These are phyloP conservation scores for Oscheius sp. DNA, from an alignment of 2,888 invertebrate genomes.

Conservation along the genomic window DNA sequence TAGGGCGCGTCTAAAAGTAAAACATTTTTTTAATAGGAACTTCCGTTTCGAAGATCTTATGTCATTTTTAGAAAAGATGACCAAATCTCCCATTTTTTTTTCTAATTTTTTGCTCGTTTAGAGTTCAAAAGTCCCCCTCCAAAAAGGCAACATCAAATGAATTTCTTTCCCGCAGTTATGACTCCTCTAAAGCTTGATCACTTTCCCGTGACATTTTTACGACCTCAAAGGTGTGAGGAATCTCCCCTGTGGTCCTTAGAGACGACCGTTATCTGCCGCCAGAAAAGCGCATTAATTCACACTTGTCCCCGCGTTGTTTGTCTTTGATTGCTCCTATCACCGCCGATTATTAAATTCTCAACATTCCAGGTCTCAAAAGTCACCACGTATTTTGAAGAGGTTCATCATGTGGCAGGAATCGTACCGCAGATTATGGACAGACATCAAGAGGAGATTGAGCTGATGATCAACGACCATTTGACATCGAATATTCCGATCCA, in stretches of 20 bases:
- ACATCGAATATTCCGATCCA: conserved; percentile 19
- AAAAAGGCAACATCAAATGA: too few species aligned
- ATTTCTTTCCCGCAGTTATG: background rate
- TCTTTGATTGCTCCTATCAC: background rate
- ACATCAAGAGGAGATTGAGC: conserved; percentile 21
- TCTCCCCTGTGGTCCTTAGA: too few species aligned
- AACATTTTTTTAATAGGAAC: too few species aligned
- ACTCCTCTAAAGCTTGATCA: background rate
- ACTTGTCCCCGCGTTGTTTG: conserved; percentile 23
- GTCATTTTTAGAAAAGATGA: too few species aligned
- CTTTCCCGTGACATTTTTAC: conserved; percentile 6
- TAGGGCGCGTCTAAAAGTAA: too few species aligned
- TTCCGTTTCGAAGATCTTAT: too few species aligned
- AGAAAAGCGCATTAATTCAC: conserved; percentile 15
- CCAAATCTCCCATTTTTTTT: too few species aligned
- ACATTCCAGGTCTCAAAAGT: conserved; percentile 32
- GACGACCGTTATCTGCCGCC: conserved; percentile 10
- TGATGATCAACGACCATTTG: conserved; percentile 25
- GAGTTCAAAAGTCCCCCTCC: too few species aligned
- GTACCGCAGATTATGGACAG: conserved; percentile 12
- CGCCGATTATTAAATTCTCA: conserved; percentile 1
- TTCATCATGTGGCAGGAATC: conserved; percentile 14
- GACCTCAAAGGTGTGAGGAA: background rate
- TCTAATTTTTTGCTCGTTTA: too few species aligned
- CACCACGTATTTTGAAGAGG: conserved; percentile 24